Conservation (phyloP, 2,113 vertebrate genomes). For the Numenius arquata region DNA sequence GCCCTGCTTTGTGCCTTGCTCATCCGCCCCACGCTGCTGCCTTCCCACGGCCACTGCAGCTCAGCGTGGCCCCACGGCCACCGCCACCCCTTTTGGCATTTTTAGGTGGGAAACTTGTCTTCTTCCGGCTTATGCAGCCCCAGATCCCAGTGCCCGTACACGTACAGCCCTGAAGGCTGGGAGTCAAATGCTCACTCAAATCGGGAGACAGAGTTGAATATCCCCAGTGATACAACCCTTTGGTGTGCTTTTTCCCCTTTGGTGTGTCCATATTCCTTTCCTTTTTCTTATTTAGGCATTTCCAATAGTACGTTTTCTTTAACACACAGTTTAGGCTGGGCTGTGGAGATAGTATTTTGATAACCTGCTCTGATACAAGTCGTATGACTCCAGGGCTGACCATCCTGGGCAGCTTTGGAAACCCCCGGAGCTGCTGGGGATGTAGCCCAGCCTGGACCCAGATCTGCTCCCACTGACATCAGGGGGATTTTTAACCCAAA, state of each 20-base stretch:
- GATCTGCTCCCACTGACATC: background rate
- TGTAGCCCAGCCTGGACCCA: background rate
- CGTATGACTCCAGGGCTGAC: fast-evolving
- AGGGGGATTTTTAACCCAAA: fast-evolving
- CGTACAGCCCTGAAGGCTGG: fast-evolving
- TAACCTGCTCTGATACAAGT: background rate
- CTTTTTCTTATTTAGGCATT: background rate
- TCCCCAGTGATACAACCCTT: background rate
- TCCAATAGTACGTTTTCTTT: background rate
- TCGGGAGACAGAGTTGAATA: fast-evolving
- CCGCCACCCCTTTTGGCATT: fast-evolving
- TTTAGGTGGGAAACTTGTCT: fast-evolving
- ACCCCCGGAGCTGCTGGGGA: background rate
- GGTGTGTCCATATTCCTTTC: fast-evolving
- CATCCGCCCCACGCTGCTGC: background rate
- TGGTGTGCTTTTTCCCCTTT: fast-evolving
- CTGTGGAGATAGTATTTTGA: background rate
- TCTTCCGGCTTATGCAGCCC: fast-evolving
- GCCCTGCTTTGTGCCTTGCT: background rate
- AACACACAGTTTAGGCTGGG: fast-evolving
- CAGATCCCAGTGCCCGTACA: fast-evolving
- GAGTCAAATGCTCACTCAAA: fast-evolving
- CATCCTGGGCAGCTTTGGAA: background rate
- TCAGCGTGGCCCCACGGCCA: background rate
- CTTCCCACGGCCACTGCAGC: background rate